phyloP scores from a whole-genome alignment of 2,888 invertebrate genomes.

The Drosophila picticornis region DNA sequence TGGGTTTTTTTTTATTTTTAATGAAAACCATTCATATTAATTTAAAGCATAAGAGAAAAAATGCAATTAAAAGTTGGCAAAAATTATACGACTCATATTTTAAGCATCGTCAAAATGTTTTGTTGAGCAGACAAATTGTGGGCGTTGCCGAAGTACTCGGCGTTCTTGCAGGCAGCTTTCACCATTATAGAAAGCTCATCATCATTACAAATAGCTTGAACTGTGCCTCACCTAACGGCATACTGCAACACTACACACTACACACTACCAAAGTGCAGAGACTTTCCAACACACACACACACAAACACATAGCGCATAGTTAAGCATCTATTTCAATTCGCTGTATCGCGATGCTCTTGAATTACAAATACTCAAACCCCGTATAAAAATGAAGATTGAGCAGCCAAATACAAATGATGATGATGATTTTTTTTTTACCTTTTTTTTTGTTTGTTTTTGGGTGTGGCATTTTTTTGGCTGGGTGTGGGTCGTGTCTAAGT shows the following conservation, averaged over 20 bases:
- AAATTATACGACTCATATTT: not conserved
- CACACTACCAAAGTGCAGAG: not conserved
- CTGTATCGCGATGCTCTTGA: constrained; percentile 83
- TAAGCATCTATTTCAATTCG: constrained; percentile 60
- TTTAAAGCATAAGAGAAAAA: constrained; percentile 25
- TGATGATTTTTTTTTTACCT: constrained; percentile 26
- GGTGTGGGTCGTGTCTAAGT: constrained; percentile 17
- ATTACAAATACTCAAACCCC: constrained; percentile 59
- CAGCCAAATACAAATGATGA: constrained; percentile 41
- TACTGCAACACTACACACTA: not conserved
- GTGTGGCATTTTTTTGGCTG: constrained; percentile 5
- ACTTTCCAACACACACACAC: not conserved
- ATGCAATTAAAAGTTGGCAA: constrained; percentile 31
- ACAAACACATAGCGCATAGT: not conserved
- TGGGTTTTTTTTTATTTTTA: constrained; percentile 14
- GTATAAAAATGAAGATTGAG: not conserved
- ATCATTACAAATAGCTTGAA: constrained; percentile 61
- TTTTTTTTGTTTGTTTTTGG: constrained; percentile 11
- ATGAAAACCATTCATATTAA: constrained; percentile 35
- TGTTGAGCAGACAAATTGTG: constrained; percentile 40
- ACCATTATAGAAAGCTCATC: constrained; percentile 61
- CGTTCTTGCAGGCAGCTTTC: constrained; percentile 48
- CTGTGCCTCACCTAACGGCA: constrained; percentile 40
- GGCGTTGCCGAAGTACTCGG: constrained; percentile 31
- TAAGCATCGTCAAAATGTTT: constrained; percentile 4